Evolutionary conservation across 2,113 vertebrate genomes (phyloP).

Genomic region (Urocynchramus pylzowi): DNA sequence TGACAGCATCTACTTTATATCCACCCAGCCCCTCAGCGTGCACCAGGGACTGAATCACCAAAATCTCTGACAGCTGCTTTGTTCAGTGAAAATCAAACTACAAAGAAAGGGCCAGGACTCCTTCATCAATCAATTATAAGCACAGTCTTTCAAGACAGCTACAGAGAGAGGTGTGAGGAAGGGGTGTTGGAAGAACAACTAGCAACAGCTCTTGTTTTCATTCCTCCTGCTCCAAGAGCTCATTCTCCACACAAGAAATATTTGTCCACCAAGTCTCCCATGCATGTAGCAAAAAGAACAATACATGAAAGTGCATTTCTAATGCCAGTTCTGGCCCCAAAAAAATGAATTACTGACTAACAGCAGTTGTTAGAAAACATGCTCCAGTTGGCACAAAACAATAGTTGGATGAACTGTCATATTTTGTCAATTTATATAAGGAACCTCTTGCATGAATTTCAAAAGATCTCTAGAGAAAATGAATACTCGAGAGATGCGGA

Average conservation of each 20-base stretch:
- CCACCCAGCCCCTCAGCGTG: background rate
- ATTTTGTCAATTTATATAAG: conserved; percentile 38
- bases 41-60: conserved; percentile 44
- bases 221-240: background rate
- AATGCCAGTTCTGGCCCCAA: background rate
- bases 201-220: background rate
- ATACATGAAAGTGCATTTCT: background rate
- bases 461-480: conserved; percentile 27
- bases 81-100: conserved; percentile 57
- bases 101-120: conserved; percentile 54
- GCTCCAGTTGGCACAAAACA: background rate
- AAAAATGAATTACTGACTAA: background rate
- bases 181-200: background rate
- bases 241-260: conserved; percentile 4
- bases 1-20: conserved; percentile 51
- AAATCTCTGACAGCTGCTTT: conserved; percentile 68
- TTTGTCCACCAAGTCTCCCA: background rate
- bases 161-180: background rate
- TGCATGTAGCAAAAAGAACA: background rate
- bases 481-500: background rate
- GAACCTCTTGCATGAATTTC: background rate
- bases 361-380: conserved; percentile 7
- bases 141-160: conserved; percentile 20
- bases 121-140: conserved; percentile 68
- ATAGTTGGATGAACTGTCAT: conserved; percentile 13